These are phyloP conservation scores for Corythoichthys intestinalis DNA, from an alignment of 2,113 vertebrate species.

Conservation along the genomic window DNA sequence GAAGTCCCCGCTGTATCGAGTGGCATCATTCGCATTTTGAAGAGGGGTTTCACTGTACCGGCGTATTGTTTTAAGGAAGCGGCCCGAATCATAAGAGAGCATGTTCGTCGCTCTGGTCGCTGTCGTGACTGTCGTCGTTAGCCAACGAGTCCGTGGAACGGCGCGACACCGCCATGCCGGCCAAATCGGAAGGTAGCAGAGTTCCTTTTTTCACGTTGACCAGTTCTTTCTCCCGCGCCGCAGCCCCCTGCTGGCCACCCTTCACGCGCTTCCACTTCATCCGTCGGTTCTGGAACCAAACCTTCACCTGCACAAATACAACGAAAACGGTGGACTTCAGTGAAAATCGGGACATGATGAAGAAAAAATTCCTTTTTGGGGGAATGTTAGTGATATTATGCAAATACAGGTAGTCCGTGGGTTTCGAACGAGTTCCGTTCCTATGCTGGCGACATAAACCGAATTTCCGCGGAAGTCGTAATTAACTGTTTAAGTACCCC, in stretches of 20 bases:
- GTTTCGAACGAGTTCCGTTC: no score
- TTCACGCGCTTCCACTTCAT: constrained; percentile 99
- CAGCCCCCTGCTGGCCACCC: constrained; percentile 94
- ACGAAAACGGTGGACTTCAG: not conserved
- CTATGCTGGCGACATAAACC: no score
- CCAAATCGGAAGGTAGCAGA: constrained; percentile 90
- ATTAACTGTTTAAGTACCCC: no score
- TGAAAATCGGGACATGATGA: no score
- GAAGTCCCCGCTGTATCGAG: not conserved
- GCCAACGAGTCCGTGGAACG: constrained; percentile 88
- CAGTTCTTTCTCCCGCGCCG: constrained; percentile 94
- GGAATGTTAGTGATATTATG: no score
- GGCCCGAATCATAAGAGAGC: constrained; percentile 86
- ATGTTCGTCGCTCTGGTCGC: constrained; percentile 95
- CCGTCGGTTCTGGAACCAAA: constrained; percentile 97
- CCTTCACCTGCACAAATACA: constrained; percentile 82
- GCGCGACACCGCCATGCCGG: constrained; percentile 85
- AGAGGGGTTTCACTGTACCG: not conserved
- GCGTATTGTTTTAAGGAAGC: constrained; percentile 56
- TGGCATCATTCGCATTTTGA: not conserved
- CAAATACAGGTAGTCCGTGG: no score
- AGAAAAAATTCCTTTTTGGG: no score
- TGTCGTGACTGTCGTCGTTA: constrained; percentile 95
- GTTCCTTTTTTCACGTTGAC: constrained; percentile 97
- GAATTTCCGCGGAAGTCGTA: no score